Evolutionary conservation across 2,888 invertebrate genomes (phyloP).

Genomic region (Ferrisia virgata): DNA sequence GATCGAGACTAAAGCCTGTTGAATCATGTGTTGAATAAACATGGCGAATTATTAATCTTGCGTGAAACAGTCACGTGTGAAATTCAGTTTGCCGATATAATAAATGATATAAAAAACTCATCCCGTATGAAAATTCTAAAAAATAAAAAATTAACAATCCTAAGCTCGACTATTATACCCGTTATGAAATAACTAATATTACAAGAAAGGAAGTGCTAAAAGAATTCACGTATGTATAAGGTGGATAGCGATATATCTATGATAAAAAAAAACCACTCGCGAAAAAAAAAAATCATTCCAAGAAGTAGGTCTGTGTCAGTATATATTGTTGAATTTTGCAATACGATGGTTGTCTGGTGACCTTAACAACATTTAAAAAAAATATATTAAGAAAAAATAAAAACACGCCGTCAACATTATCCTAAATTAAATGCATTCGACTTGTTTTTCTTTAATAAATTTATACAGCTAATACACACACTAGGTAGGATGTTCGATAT

Average conservation of each 20-base stretch:
- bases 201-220: neutral
- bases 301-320: constrained; percentile 10
- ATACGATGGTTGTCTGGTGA: constrained; percentile 13
- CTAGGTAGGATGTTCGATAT: neutral
- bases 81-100: neutral
- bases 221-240: constrained; percentile 4
- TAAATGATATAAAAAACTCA: neutral
- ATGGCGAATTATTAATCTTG: neutral
- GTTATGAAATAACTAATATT: constrained; percentile 10
- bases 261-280: neutral
- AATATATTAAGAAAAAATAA: no score
- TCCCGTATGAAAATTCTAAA: neutral
- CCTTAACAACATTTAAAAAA: neutral
- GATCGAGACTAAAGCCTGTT: neutral
- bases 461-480: neutral
- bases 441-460: constrained; percentile 25
- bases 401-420: constrained; percentile 5
- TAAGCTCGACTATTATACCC: neutral
- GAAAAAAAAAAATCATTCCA: constrained; percentile 17
- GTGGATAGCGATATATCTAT: neutral
- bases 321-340: neutral
- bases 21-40: neutral
- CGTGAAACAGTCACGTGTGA: constrained; percentile 24
- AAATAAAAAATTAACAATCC: neutral
- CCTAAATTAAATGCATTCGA: constrained; percentile 19